Base-by-base conservation (phyloP, 2,797 vertebrate genomes). In the Phylloscopus collybita region DNA sequence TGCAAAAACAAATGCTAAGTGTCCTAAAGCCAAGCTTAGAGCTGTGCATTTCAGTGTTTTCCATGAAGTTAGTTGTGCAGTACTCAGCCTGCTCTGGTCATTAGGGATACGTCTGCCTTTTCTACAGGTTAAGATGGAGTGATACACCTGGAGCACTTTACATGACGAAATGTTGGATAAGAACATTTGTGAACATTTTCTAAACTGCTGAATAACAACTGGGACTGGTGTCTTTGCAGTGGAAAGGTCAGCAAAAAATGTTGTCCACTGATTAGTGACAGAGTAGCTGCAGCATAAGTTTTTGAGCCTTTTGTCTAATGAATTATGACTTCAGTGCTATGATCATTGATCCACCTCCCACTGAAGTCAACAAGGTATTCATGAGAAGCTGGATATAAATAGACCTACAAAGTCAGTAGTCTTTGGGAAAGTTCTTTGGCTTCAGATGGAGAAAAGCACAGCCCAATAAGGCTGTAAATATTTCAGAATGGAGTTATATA, bases 401-500 rank as follows among this genome's bases (percentile, higher is more conserved):
- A 67, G 72, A 71, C n/a, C 27, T 59, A 80, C 38, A 38, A 80
- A 91, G 38, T 47, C 72, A 21, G 20, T 82, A 74, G 79, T 44
- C 65, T 86, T 80, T 5, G 14, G 36, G 50, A 75, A 93, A 60
- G 7, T 70, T 50, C 32, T 76, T 80, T 78, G 86, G 53, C 73
- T 90, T 85, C 57, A 75, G 21, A 32, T 73, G 23, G 59, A 93
- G 29, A 86, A 65, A 92, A 85, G 75, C 42, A 32, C 38, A 92
- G 27, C 20, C 69, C 69, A n/a, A 36, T 40, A 86, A 74, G 10
- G 15, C 40, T 72, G 51, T 89, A 93, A 94, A 89, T 88, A 93
- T 92, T 93, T 95, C 72, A 71, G 67, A 16, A 80, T 89, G 50
- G 71, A 86, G 71, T 92, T 94, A 70, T 65, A 66, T 70, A 54